Percentiles rank a stretch among this genome's conserved stretches.
Conservation (phyloP, 2,113 vertebrate species). For the Zosterops pallidus region DNA sequence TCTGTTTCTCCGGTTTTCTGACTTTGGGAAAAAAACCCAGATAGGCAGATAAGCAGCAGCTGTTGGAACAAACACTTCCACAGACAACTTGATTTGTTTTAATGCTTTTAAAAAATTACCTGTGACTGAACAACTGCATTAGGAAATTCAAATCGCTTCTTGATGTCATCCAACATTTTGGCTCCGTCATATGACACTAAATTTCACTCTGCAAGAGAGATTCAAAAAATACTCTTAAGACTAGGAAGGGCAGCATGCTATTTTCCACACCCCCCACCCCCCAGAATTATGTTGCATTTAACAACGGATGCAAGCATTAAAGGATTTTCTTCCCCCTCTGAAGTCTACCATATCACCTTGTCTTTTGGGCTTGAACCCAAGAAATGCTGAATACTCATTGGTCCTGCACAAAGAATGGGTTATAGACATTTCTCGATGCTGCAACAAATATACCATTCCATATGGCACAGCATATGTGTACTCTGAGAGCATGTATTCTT, state of each 20-base stretch:
- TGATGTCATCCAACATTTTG: slow-evolving; percentile 84
- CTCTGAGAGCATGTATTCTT: background rate
- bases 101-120: slow-evolving; percentile 73
- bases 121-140: slow-evolving; percentile 89
- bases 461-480: background rate
- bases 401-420: background rate
- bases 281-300: background rate
- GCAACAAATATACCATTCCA: background rate
- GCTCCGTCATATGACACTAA: background rate
- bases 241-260: background rate
- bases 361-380: background rate
- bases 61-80: background rate
- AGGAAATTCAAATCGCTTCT: slow-evolving; percentile 88
- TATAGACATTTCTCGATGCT: background rate
- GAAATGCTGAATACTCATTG: background rate
- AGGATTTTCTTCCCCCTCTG: background rate
- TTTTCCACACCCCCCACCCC: fast-evolving
- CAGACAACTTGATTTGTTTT: background rate
- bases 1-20: background rate
- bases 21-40: background rate
- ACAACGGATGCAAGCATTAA: background rate
- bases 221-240: background rate
- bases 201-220: slow-evolving; percentile 59
- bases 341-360: background rate
- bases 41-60: background rate